These are phyloP conservation scores for Eilema caniola DNA, from an alignment of 2,888 invertebrate genomes.

Conservation along the genomic window DNA sequence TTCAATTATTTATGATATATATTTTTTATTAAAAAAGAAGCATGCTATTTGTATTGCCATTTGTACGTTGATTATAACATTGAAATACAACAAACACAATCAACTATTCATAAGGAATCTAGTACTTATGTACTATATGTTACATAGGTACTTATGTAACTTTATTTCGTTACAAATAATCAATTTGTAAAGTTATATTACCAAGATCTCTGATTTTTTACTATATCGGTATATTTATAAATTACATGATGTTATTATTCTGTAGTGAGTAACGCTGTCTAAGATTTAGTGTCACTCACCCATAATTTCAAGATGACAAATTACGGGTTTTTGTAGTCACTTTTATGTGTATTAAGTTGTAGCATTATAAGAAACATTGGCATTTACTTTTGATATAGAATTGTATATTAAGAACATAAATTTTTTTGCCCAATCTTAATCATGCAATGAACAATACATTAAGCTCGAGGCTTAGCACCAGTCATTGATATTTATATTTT, in stretches of 20 bases:
- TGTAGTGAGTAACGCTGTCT: not conserved
- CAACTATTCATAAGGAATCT: conserved; percentile 11
- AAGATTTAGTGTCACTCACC: conserved; percentile 19
- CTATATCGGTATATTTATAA: conserved; percentile 25
- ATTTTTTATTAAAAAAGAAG: not conserved
- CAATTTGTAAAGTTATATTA: conserved; percentile 34
- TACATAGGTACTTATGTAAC: not conserved
- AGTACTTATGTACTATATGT: not conserved
- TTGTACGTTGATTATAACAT: not conserved
- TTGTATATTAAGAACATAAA: not conserved
- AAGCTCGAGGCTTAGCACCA: not conserved
- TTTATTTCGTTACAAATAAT: conserved; percentile 15
- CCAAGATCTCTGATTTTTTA: conserved; percentile 50
- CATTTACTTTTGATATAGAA: conserved; percentile 24
- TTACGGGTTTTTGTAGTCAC: conserved; percentile 50
- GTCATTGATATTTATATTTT: not conserved
- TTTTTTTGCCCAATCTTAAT: not conserved
- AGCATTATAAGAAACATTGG: conserved; percentile 26
- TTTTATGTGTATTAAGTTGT: conserved; percentile 21
- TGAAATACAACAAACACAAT: not conserved
- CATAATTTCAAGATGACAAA: conserved; percentile 36
- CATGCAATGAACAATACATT: not conserved
- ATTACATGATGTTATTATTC: not conserved
- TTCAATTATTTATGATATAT: not conserved
- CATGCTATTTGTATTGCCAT: not conserved